Evolutionary conservation across 1,140 invertebrate species (phyloP), one percentile per base, ranked within the genome.

Genomic region (Kradibia gibbosae): DNA sequence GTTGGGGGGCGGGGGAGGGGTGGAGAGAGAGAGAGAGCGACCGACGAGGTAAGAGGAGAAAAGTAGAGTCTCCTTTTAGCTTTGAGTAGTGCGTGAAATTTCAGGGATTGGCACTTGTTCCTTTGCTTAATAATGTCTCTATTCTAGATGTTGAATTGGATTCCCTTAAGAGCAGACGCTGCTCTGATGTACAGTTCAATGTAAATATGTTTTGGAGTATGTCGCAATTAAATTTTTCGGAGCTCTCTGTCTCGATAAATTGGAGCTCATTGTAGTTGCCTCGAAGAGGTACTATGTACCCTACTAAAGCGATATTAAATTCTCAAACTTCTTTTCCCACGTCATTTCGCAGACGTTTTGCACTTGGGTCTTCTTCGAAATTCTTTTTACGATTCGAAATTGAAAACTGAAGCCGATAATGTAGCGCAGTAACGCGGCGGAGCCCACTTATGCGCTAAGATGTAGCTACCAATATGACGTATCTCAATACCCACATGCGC

Each of bases 81-180:
- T 42, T 73, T 48, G 72, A 72, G 73, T 71, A 45, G 45, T 70
- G 70, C 71, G 65, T 48, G 50, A 81, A 77, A 81, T 81, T 77
- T 74, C 31, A 57, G 57, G 45, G 65, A 78, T 82, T 79, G 57
- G 36, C 70, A 45, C 81, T 73, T 42, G 28, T 17, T 78, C 42
- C 28, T 50, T n/a, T 25, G 7, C 62, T 28, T 78, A 42, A 72
- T 80, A 80, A 80, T 74, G 70, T 74, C 78, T 74, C 53, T 62
- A 74, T 80, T 70, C 1, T 13, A 39, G 11, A 20, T 53, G 42
- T 71, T 22, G 5, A 25, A 60, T 28, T 60, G 7, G 31, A 60
- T 60, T 31, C 11, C 25, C 13, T 31, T 11, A 60, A 60, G 8
- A 31, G 13, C 3, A 60, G 3, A 60, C 10, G 11, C 31, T 60